Evolutionary conservation across 2,113 vertebrate species (phyloP).

Genomic region (Malurus cyaneus): DNA sequence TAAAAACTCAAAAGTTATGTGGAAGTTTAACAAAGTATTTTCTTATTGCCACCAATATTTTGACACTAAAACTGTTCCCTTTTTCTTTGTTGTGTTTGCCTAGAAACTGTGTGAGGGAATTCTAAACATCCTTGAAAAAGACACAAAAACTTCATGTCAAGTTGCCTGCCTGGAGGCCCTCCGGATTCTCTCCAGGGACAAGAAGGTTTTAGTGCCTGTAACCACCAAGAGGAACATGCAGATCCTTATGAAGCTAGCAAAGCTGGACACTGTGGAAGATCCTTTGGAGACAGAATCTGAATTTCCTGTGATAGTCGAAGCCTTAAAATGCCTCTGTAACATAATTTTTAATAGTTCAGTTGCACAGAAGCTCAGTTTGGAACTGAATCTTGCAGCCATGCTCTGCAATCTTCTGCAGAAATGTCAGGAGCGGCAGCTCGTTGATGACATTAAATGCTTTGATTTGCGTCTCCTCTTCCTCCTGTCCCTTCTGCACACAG

Average conservation of each 20-base stretch:
- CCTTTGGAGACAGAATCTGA: constrained; percentile 76
- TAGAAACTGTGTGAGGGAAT: constrained; percentile 90
- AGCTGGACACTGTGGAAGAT: constrained; percentile 73
- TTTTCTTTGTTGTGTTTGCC: constrained; percentile 24
- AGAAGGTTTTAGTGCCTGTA: constrained; percentile 90
- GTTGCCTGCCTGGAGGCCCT: constrained; percentile 90
- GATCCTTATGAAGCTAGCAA: constrained; percentile 84
- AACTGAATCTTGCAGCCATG: constrained; percentile 85
- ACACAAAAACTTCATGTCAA: constrained; percentile 82
- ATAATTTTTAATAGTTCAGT: constrained; percentile 91
- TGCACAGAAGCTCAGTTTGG: constrained; percentile 91
- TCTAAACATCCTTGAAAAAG: constrained; percentile 82
- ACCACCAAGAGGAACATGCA: constrained; percentile 89
- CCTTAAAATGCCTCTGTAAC: constrained; percentile 97
- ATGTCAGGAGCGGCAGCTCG: constrained; percentile 71
- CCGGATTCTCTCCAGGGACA: constrained; percentile 95
- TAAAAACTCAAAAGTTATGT: neutral
- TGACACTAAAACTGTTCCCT: constrained; percentile 26
- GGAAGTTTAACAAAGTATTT: neutral
- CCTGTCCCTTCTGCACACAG: constrained; percentile 88
- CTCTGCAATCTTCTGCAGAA: constrained; percentile 84
- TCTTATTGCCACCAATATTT: neutral
- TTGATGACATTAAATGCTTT: constrained; percentile 91
- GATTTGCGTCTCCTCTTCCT: constrained; percentile 94
- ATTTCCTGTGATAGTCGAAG: constrained; percentile 90